Evolutionary conservation across 2,797 vertebrate genomes (phyloP), one percentile per base, ranked within the genome.

Genomic region (Chanos chanos): DNA sequence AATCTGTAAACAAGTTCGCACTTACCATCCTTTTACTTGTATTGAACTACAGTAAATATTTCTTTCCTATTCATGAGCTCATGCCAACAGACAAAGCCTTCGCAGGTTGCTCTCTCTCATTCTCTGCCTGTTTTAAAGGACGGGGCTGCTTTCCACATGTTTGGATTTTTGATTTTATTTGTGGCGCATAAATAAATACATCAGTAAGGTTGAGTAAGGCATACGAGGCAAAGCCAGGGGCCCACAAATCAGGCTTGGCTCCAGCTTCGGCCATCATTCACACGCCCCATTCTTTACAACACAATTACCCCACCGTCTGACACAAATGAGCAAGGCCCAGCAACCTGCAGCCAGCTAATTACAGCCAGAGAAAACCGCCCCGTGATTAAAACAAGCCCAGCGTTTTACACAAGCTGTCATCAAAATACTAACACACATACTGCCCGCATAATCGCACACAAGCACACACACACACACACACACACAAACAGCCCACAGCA

Each of bases 271-370:
- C 77, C 71, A 84, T 89, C 85, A 85, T 55, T 88, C 83, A 81
- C 27, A 25, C 50, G 19, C 66, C 70, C 59, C 65, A 70, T 87
- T 85, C 84, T 87, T 89, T 85, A 84, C 82, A 83, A 77, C 47
- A 78, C 77, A 83, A 83, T 87, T 84, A 87, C 80, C 83, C n/a
- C 72, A 59, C 71, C 66, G 77, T 62, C 78, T 88, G 85, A 89
- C 86, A 86, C 81, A 87, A 87, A 87, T 83, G 83, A 87, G 82
- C 56, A 34, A 70, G 77, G 77, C 74, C 80, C 66, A 75, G 62
- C 76, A 86, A 81, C 81, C 83, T 78, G 80, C 77, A 82, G 75
- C 75, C 77, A 86, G 84, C 80, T 86, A 86, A 89, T 86, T 85
- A 87, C 81, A 76, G 75, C 75, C 57, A 60, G 63, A 60, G 71